phyloP scores from a whole-genome alignment of 2,797 vertebrate genomes.

The Coregonus sp. region DNA sequence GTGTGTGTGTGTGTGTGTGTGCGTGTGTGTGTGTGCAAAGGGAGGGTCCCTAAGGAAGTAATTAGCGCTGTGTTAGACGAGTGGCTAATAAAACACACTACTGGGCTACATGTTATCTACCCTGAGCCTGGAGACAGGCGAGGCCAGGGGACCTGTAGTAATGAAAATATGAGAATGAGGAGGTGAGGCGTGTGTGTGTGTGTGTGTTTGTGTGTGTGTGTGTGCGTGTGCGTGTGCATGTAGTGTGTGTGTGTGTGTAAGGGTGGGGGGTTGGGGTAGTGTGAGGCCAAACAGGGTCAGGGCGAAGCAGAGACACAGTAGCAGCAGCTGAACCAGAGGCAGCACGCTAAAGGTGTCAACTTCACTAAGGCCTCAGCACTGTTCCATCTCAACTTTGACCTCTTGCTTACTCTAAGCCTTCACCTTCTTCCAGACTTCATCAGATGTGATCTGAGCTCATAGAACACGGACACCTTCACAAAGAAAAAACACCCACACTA shows the following conservation, averaged over 20 bases:
- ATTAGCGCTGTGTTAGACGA: constrained; percentile 76
- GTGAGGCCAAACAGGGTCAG: constrained; percentile 40
- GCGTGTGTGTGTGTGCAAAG: constrained; percentile 25
- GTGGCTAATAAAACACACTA: constrained; percentile 77
- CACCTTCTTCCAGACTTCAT: not conserved
- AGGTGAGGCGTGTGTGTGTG: not conserved
- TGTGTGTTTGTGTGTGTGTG: not conserved
- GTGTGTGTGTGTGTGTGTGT: constrained; percentile 8
- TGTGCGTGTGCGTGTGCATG: not conserved
- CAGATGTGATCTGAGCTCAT: not conserved
- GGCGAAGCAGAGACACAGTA: constrained; percentile 44
- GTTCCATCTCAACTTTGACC: not conserved
- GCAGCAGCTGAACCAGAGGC: constrained; percentile 33
- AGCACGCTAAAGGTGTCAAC: constrained; percentile 14
- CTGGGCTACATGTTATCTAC: constrained; percentile 70
- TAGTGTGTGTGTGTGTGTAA: not conserved
- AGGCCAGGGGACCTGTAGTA: constrained; percentile 49
- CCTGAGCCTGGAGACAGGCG: constrained; percentile 60
- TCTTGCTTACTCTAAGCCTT: not conserved
- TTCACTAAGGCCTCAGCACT: constrained; percentile 12
- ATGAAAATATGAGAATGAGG: constrained; percentile 20
- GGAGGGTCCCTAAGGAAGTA: constrained; percentile 80
- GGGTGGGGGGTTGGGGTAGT: not conserved
- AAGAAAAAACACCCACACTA: not conserved
- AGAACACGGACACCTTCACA: not conserved